These are phyloP conservation scores for Lagodon rhomboides DNA, from an alignment of 2,797 vertebrate species.

Conservation along the genomic window DNA sequence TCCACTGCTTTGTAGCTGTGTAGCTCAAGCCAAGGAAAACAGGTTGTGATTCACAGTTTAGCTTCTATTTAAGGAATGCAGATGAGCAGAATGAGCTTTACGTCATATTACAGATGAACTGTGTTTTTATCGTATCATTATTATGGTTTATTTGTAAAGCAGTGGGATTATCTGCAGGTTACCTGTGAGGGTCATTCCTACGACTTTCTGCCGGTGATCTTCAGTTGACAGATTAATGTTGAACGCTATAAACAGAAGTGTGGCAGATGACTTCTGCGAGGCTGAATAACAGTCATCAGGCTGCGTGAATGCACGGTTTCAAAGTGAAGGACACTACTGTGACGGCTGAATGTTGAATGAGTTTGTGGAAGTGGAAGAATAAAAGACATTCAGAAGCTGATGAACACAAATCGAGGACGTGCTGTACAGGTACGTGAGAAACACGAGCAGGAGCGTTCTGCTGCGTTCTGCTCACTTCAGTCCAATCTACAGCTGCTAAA, in stretches of 20 bases:
- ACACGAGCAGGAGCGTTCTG: background rate
- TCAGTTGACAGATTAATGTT: background rate
- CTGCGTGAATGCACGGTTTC: background rate
- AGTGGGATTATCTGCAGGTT: background rate
- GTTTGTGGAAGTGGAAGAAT: background rate
- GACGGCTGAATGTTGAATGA: background rate
- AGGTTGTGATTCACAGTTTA: background rate
- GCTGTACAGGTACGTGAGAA: background rate
- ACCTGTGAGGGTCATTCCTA: conserved; percentile 4
- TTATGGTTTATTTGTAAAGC: background rate
- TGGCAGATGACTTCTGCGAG: background rate
- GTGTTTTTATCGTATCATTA: background rate
- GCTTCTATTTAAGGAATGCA: background rate
- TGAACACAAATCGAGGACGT: background rate
- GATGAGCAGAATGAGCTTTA: background rate
- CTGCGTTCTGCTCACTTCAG: background rate
- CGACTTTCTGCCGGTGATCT: conserved; percentile 1
- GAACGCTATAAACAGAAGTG: background rate
- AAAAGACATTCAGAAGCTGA: background rate
- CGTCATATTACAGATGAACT: background rate
- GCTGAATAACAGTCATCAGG: background rate
- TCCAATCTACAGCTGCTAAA: background rate
- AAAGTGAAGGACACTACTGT: background rate
- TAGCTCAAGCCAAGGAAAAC: background rate
- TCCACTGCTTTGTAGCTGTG: background rate